A percentile compares a stretch with the other conserved stretches of the same genome.
phyloP scores from a whole-genome alignment of 2,113 vertebrate species.

The Ardeotis arabs region DNA sequence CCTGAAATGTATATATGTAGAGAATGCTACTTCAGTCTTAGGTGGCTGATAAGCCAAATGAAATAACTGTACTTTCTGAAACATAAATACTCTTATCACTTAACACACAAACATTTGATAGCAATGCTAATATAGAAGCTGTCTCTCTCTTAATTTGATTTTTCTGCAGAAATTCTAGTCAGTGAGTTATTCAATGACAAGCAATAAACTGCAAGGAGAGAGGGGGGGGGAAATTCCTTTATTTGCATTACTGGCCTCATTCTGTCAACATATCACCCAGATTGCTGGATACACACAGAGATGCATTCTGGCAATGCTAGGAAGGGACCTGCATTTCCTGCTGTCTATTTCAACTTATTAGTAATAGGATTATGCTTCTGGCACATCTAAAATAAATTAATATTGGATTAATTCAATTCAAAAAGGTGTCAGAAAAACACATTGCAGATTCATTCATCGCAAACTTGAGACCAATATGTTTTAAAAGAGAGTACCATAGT shows the following conservation, averaged over 20 bases:
- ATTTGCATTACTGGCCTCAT: conserved; percentile 82
- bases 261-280: conserved; percentile 85
- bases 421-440: neutral
- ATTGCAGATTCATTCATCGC: neutral
- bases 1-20: neutral
- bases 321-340: conserved; percentile 58
- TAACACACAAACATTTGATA: neutral
- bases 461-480: neutral
- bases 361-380: conserved; percentile 63
- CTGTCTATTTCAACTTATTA: conserved; percentile 65
- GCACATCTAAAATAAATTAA: conserved; percentile 66
- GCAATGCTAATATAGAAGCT: neutral
- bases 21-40: neutral
- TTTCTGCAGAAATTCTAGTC: conserved; percentile 11
- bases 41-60: neutral
- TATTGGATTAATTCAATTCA: conserved; percentile 56
- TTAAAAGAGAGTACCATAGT: neutral
- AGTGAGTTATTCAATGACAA: conserved; percentile 35
- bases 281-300: conserved; percentile 74
- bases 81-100: neutral
- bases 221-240: neutral
- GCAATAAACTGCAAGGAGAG: conserved; percentile 31
- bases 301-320: conserved; percentile 67
- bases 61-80: neutral
- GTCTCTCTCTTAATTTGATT: neutral